These are phyloP conservation scores for Artemia sinica DNA, from an alignment of 2,888 invertebrate species.

Conservation along the genomic window DNA sequence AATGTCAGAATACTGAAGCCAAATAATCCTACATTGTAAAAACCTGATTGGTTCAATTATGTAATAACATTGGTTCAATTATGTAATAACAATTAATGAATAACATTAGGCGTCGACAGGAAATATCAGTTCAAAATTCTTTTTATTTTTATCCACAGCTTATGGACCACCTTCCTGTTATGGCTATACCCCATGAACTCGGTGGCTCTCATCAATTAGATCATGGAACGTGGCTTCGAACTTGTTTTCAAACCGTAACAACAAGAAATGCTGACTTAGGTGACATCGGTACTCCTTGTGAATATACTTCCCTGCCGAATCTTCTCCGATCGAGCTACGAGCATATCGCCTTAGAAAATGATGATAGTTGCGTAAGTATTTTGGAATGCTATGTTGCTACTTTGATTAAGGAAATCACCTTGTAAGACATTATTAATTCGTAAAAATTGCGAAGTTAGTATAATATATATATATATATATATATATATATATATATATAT, in stretches of 20 bases:
- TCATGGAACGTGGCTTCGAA: slow-evolving; percentile 71
- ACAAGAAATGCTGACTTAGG: slow-evolving; percentile 45
- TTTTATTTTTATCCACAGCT: slow-evolving; percentile 34
- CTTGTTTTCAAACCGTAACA: slow-evolving; percentile 63
- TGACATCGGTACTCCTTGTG: slow-evolving; percentile 23
- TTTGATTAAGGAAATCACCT: too few species aligned
- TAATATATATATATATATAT: too few species aligned
- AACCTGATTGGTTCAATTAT: too few species aligned
- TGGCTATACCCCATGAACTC: slow-evolving; percentile 68
- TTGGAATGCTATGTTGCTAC: too few species aligned
- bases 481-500: too few species aligned
- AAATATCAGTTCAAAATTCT: not conserved
- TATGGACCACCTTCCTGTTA: slow-evolving; percentile 68
- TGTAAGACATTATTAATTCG: too few species aligned
- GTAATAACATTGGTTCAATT: too few species aligned
- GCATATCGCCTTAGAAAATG: not conserved
- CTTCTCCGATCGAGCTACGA: not conserved
- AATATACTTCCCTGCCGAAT: not conserved
- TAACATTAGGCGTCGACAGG: too few species aligned
- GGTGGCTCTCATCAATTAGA: slow-evolving; percentile 71
- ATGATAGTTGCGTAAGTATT: not conserved
- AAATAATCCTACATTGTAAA: too few species aligned
- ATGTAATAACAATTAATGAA: too few species aligned
- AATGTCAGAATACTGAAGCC: too few species aligned
- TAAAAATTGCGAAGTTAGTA: too few species aligned